Percentiles rank a stretch among this genome's conserved stretches.
phyloP scores from a whole-genome alignment of 2,888 invertebrate species.

The Drosophila mimica region DNA sequence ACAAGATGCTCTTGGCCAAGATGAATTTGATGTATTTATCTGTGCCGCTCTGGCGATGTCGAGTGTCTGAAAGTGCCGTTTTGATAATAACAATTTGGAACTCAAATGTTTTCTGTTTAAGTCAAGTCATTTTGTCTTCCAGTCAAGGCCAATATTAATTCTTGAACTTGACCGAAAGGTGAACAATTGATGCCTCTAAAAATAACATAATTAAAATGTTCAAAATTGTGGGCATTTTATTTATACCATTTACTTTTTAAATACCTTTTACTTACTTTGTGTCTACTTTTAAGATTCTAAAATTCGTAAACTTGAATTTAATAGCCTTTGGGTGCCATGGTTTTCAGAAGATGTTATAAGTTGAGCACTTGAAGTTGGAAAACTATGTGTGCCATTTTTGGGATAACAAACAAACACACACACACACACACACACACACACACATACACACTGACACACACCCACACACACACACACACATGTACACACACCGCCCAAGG shows the following conservation, averaged over 20 bases:
- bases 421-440: not conserved
- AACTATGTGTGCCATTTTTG: slow-evolving; percentile 31
- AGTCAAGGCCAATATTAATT: not conserved
- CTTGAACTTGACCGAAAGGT: not conserved
- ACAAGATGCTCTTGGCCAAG: not conserved
- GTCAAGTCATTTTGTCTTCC: no score
- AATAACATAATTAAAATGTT: not conserved
- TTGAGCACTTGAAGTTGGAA: slow-evolving; percentile 41
- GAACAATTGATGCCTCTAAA: not conserved
- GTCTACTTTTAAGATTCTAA: not conserved
- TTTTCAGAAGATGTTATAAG: slow-evolving; percentile 25
- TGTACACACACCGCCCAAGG: not conserved
- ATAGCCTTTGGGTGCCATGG: slow-evolving; percentile 19
- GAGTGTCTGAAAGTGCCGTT: not conserved
- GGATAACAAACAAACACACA: not conserved
- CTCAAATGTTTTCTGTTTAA: not conserved
- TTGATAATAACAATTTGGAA: slow-evolving; percentile 13
- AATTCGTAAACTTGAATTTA: slow-evolving; percentile 1
- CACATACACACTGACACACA: no score
- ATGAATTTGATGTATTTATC: not conserved
- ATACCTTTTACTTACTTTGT: not conserved
- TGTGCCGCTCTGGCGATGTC: not conserved
- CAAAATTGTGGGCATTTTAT: not conserved
- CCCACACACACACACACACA: not conserved
- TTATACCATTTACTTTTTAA: no score